Evolutionary conservation across 2,888 invertebrate species (phyloP).

Genomic region (Caenorhabditis imperialis): DNA sequence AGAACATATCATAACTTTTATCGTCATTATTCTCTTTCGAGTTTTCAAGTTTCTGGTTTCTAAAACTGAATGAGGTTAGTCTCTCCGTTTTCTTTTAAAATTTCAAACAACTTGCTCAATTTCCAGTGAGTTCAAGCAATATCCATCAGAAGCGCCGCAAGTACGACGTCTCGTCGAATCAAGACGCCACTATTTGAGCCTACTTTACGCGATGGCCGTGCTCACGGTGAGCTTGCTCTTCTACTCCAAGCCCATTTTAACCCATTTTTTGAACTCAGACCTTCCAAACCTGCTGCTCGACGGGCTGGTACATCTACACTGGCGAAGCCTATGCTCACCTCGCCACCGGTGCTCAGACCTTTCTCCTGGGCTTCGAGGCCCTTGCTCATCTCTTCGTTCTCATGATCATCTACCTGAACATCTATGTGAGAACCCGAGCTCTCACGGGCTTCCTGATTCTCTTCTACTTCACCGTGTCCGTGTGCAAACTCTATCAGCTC

Average conservation of each 20-base stretch:
- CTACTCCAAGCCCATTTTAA: not conserved
- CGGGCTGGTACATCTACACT: slow-evolving; percentile 24
- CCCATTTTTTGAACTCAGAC: slow-evolving; percentile 3
- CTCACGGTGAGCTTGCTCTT: slow-evolving; percentile 15
- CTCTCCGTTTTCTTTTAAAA: not conserved
- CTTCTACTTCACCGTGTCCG: slow-evolving; percentile 12
- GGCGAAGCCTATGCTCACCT: slow-evolving; percentile 32
- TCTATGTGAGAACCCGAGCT: slow-evolving; percentile 5
- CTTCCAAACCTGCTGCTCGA: slow-evolving; percentile 8
- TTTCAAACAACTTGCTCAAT: not conserved
- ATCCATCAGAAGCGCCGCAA: slow-evolving; percentile 30
- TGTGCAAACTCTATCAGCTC: slow-evolving; percentile 16
- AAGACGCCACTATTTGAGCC: slow-evolving; percentile 33
- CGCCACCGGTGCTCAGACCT: not conserved
- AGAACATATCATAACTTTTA: no score
- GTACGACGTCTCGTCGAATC: slow-evolving; percentile 30
- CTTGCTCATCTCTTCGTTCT: not conserved
- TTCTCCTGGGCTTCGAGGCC: not conserved
- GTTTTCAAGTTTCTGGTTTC: slow-evolving; percentile 14
- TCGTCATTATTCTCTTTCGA: no score
- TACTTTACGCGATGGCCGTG: slow-evolving; percentile 15
- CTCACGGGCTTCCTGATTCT: slow-evolving; percentile 11
- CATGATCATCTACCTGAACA: not conserved
- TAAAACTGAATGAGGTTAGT: slow-evolving; percentile 42
- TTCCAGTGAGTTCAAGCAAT: slow-evolving; percentile 34